Evolutionary conservation across 2,113 vertebrate species (phyloP), one percentile per base, ranked within the genome.

Genomic region (Clarias magur): DNA sequence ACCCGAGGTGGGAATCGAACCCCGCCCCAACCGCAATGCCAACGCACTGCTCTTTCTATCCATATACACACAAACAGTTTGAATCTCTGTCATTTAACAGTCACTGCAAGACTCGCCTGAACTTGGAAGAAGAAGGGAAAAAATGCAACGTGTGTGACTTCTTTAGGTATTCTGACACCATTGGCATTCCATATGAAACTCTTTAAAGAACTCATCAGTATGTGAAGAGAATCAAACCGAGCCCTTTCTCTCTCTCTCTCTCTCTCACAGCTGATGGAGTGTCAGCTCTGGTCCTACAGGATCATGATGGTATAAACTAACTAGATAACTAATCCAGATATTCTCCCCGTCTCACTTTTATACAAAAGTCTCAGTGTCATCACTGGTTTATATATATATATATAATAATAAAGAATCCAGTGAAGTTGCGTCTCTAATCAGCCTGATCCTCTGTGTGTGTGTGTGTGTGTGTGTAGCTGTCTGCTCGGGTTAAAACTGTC

Each of bases 131-230:
- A 38, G 34, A 38, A 38, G 34, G 3, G 2, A 38, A 38, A 75
- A 75, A 75, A 48, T 23, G 3, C 19, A 25, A 1, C 1, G 19
- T 23, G 17, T 21, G 27, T 9, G 27, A 60, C 19, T 9, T 57
- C 17, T 27, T 48, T 7, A 21, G 9, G 30, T 3, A 23, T 81
- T 81, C 1, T 81, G 79, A 1, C 79, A 38, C 79, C 30, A 81
- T 81, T 81, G 57, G 79, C 79, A 11, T 62, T 4, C 79, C 79
- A 81, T 6, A 59, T 19, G 1, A 62, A 81, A 81, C 30, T 81
- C 19, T 62, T 48, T 60, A 11, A 23, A 42, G 30, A 62, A 60
- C 30, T 60, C 21, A 80, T 59, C 56, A 34, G 13, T 59, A 8
- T 21, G 25, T 56, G 23, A 78, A 23, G 10, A 53, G 42, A 56